Base-by-base conservation (phyloP, 1,140 invertebrate genomes). In the Meteorus sp. region DNA sequence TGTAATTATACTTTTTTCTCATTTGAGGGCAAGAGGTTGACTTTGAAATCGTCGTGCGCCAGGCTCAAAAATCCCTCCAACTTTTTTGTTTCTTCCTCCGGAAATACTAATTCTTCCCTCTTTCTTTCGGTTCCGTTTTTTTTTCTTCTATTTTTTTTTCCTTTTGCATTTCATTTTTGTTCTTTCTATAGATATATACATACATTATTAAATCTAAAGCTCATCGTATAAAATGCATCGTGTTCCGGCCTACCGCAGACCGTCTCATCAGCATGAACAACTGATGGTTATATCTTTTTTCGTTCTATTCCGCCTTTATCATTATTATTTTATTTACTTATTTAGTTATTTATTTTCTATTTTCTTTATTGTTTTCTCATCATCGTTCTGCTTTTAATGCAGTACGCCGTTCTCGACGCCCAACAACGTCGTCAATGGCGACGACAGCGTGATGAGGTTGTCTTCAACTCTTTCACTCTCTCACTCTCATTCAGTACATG, bases 221-320 rank as follows among this genome's bases (percentile, higher is more conserved):
- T 59, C 56, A 51, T 59, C 44, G 61, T 62, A 62, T 50, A 62
- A 62, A 62, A 62, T 62, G 56, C 61, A 53, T 55, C 51, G 37
- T 47, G 41, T n/a, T n/a, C 43, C 33, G 47, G 27, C 31, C 17
- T 52, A 27, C 41, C 53, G 25, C n/a, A n/a, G 35, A 13, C 35
- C 35, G 35, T 39, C 13, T 39, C 35, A 39, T 39, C 8, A 39
- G 3, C 8, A 39, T 3, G 15, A 39, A 3, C 3, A 39, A n/a
- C 3, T 5, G 35, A 25, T n/a, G n/a, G n/a, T n/a, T n/a, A n/a
- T n/a, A n/a, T n/a, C n/a, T n/a, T n/a, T n/a, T n/a, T n/a, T n/a
- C n/a, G n/a, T 45, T 22, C 15, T 23, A 23, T 45, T 45, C n/a
- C n/a, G n/a, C n/a, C n/a, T n/a, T n/a, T n/a, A n/a, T n/a, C n/a